Conservation (phyloP, 2,888 invertebrate genomes). For the Rotaria magnacalcarata region DNA sequence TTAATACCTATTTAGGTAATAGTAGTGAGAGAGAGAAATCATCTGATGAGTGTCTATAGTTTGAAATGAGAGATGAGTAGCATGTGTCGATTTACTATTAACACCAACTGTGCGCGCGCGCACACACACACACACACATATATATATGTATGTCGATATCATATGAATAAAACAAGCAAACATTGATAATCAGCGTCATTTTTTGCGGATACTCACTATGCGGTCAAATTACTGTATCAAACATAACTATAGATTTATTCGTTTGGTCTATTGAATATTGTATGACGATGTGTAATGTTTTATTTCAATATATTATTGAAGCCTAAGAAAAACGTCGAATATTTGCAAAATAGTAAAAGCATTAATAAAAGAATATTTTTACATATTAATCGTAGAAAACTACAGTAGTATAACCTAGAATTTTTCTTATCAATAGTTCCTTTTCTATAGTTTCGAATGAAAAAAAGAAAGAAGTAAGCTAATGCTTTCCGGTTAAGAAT, state of each 20-base stretch:
- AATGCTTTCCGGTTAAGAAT: no score
- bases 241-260: not conserved
- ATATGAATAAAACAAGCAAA: not conserved
- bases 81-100: not conserved
- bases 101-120: not conserved
- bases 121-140: no score
- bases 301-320: not conserved
- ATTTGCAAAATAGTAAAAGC: not conserved
- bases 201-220: not conserved
- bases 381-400: no score
- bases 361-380: no score
- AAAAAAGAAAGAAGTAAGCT: no score
- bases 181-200: not conserved
- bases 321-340: not conserved
- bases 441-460: no score
- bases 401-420: no score
- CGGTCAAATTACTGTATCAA: not conserved
- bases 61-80: not conserved
- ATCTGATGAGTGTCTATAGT: not conserved
- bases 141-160: not conserved
- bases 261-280: not conserved
- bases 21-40: not conserved
- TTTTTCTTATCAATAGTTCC: no score
- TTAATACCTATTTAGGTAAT: not conserved
- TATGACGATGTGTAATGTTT: not conserved